A percentile compares a stretch with the other conserved stretches of the same genome.
phyloP scores from a whole-genome alignment of 2,113 vertebrate species.

The Typhlomys cinereus region DNA sequence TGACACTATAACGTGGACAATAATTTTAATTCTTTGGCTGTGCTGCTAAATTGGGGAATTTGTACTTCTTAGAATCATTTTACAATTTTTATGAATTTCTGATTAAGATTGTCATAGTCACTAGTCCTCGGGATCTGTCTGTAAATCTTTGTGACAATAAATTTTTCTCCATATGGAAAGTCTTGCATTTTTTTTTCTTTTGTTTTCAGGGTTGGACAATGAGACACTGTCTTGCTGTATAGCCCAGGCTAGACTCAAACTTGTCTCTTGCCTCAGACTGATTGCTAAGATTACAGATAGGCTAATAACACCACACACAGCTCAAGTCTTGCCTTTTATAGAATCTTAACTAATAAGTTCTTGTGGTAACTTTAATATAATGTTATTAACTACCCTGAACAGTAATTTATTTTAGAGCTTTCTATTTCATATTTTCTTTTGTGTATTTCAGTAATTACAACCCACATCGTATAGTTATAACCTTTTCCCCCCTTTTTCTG shows the following conservation, averaged over 20 bases:
- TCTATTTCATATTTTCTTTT: neutral
- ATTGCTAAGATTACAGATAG: neutral
- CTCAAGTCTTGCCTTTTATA: constrained; percentile 48
- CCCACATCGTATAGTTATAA: neutral
- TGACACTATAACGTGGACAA: neutral
- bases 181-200: neutral
- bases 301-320: neutral
- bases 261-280: neutral
- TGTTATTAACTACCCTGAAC: constrained; percentile 23
- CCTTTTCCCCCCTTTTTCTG: constrained; percentile 39
- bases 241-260: neutral
- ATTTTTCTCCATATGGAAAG: constrained; percentile 55
- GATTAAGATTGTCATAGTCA: constrained; percentile 44
- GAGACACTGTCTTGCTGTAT: neutral
- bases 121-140: neutral
- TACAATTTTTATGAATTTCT: constrained; percentile 53
- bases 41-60: neutral
- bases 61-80: neutral
- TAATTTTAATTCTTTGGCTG: neutral
- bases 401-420: constrained; percentile 15
- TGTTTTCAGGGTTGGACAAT: neutral
- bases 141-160: constrained; percentile 7
- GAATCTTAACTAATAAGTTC: constrained; percentile 33
- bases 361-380: neutral
- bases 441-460: constrained; percentile 14